Base-by-base conservation (phyloP, 2,797 vertebrate species). In the Mormyrops attenuatus region DNA sequence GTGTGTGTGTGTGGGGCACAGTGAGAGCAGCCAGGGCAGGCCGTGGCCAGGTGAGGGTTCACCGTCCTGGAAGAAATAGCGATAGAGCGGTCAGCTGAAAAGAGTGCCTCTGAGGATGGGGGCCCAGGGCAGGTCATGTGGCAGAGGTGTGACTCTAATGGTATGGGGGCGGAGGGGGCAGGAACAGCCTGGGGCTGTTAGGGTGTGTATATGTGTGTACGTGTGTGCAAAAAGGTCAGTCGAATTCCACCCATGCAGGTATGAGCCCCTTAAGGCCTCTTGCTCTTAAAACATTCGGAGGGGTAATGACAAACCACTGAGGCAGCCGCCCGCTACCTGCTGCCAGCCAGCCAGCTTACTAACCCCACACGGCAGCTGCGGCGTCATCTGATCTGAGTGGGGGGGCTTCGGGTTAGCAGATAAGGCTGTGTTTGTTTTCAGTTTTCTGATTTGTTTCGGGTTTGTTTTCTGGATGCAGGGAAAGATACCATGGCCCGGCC, bases 161-260 rank as follows among this genome's bases (percentile, higher is more conserved):
- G 84, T 38, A 89, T 73, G 85, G 87, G 89, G 73, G 53, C 89
- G 91, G 89, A 89, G 88, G 88, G 89, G 82, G 49, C 90, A 91
- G 89, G 89, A 88, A 90, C 15, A 88, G 92, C 94, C 93, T 90
- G 92, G 93, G 95, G 93, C 91, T 22, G 89, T 91, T 91, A 90
- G 41, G 89, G 90, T 90, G 92, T 94, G 53, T 89, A 55, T 93
- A 41, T 88, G 90, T 91, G 92, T 94, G 44, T 89, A 47, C 92
- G 89, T 91, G 92, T 93, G 47, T 86, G 89, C 92, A 91, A 94
- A 91, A 94, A 93, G 92, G 94, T 92, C 92, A 92, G 91, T 91
- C 88, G 89, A 93, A 94, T 95, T 95, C 94, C 95, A 94, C 94
- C 93, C 93, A 86, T 90, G 91, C 93, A 95, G 94, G 95, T 95